A percentile compares a stretch with the other conserved stretches of the same genome.
Conservation (phyloP, 2,797 vertebrate genomes). For the Lerista edwardsae region DNA sequence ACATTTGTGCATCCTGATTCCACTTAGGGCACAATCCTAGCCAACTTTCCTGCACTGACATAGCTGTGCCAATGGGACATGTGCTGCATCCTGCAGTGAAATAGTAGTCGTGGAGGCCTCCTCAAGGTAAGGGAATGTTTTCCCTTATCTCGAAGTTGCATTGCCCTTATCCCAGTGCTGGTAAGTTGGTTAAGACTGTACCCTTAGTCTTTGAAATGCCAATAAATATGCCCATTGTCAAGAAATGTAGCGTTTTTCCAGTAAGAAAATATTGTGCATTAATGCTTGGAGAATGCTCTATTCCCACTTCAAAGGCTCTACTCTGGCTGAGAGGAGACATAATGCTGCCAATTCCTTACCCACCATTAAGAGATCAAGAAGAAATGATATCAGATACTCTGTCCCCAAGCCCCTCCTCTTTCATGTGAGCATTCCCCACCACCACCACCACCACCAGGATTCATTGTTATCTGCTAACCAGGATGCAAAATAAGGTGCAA, state of each 20-base stretch:
- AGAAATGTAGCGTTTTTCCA: not conserved
- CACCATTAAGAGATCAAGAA: not conserved
- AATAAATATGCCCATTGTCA: not conserved
- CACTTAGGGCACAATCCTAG: too few relatives aligned
- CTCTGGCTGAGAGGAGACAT: not conserved
- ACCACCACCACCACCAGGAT: too few relatives aligned
- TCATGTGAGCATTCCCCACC: not conserved
- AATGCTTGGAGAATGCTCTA: not conserved
- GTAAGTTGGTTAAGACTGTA: too few relatives aligned
- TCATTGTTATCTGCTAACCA: not conserved
- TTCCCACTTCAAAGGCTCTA: not conserved
- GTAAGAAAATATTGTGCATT: not conserved
- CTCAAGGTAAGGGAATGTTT: too few relatives aligned
- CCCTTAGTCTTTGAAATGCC: not conserved
- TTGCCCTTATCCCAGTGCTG: too few relatives aligned
- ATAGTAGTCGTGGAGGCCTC: too few relatives aligned
- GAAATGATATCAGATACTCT: not conserved
- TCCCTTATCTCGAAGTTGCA: too few relatives aligned
- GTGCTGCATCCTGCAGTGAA: too few relatives aligned
- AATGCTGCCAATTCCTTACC: not conserved
- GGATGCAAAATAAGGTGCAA: slow-evolving; percentile 11
- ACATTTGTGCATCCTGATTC: not conserved
- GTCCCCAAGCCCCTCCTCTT: not conserved
- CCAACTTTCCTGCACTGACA: too few relatives aligned
- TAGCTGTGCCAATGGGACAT: too few relatives aligned